Evolutionary conservation across 1,140 invertebrate species (phyloP), one percentile per base, ranked within the genome.

Genomic region (Planococcus citri): DNA sequence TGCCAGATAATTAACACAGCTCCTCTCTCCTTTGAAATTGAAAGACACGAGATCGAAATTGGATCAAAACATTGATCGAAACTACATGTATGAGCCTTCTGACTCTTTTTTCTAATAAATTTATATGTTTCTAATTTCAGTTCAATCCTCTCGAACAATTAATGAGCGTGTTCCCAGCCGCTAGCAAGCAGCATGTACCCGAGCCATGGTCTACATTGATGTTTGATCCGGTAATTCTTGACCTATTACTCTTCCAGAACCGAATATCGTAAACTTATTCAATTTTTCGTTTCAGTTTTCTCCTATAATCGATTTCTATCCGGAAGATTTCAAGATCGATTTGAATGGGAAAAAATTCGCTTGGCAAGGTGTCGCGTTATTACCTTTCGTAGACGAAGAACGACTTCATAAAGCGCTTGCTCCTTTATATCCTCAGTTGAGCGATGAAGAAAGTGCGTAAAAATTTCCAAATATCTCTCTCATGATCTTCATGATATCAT

Each of bases 271-370:
- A 68, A 38, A 38, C 37, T 69, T 37, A 68, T 68, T 68, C n/a
- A n/a, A n/a, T n/a, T n/a, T 24, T 33, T 67, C 2, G 17, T 78
- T 79, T 20, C 74, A 92, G 88, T 87, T 89, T 74, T 99, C 96
- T 0, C 79, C 91, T 0, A 98, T 99, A 60, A 97, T 99, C 73
- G 97, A 99, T 80, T 99, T 99, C 80, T 99, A 99, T 82, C 97
- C 97, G 0, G 88, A 87, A 77, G 93, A 99, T 77, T 99, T 99
- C 78, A 96, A 95, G 80, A 96, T 98, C 72, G 97, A 99, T 82
- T 80, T 99, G 64, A 99, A 99, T 82, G 97, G 97, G 20, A 99
- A 99, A 79, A 98, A 97, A 79, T 98, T 92, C 81, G 96, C 96
- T 68, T 99, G 97, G 97, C 96, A 98, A 82, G 97, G 97, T 70